phyloP scores from a whole-genome alignment of 2,113 vertebrate species.

The Drymodes brunneopygia region DNA sequence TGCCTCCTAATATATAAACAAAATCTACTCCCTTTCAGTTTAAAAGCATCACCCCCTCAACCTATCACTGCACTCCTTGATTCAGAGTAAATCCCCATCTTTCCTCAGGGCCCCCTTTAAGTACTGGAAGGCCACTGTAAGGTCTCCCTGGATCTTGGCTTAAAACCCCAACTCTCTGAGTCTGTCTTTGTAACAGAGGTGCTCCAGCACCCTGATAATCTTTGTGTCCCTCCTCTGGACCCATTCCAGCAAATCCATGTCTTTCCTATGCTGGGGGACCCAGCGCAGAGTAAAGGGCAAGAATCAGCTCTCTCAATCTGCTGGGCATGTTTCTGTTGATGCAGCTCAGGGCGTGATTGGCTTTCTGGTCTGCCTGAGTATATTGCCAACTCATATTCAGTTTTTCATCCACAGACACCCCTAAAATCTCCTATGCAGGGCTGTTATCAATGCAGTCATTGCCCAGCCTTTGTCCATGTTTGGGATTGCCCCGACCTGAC shows the following conservation, averaged over 20 bases:
- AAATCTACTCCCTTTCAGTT: background rate
- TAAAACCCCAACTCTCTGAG: background rate
- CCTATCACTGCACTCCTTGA: background rate
- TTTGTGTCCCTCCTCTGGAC: background rate
- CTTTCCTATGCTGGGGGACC: background rate
- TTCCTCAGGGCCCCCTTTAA: background rate
- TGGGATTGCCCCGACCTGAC: fast-evolving
- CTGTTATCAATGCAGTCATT: background rate
- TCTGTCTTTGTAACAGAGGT: background rate
- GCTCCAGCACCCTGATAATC: background rate
- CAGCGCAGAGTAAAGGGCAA: background rate
- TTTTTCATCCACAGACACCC: background rate
- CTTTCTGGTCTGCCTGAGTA: background rate
- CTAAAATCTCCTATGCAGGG: background rate
- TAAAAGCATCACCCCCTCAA: background rate
- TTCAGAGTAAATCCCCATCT: background rate
- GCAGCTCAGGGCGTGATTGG: background rate
- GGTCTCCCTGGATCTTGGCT: background rate
- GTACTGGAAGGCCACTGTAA: background rate
- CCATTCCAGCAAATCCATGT: fast-evolving
- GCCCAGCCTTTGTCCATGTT: fast-evolving
- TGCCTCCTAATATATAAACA: background rate
- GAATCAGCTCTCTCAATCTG: background rate
- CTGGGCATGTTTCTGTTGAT: background rate
- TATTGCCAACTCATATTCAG: background rate